A percentile compares a stretch with the other conserved stretches of the same genome.
These are phyloP conservation scores for Cloeon dipterum DNA, from an alignment of 2,888 invertebrate genomes.

Conservation along the genomic window DNA sequence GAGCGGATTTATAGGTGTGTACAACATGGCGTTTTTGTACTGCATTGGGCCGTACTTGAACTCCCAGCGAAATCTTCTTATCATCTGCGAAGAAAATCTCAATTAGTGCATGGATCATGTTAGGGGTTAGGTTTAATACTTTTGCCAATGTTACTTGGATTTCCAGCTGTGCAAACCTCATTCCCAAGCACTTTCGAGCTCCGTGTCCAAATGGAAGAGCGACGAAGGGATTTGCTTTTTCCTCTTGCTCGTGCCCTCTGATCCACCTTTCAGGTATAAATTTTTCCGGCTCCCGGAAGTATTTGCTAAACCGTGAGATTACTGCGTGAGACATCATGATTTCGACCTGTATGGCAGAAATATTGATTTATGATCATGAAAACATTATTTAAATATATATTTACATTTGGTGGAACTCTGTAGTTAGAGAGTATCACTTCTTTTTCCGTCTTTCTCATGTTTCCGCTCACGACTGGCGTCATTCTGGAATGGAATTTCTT, in stretches of 20 bases:
- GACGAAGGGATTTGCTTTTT: slow-evolving; percentile 31
- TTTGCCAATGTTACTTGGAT: slow-evolving; percentile 27
- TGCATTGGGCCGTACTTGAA: slow-evolving; percentile 41
- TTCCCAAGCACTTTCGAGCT: slow-evolving; percentile 40
- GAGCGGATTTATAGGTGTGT: slow-evolving; percentile 45
- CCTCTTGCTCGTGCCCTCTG: slow-evolving; percentile 13
- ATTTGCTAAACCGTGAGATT: not conserved
- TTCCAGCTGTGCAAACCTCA: slow-evolving; percentile 47
- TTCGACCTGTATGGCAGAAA: too few species aligned
- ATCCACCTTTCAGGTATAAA: not conserved
- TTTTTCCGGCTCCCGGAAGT: not conserved
- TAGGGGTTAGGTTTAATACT: too few species aligned
- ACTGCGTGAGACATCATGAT: not conserved
- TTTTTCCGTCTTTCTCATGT: slow-evolving; percentile 16
- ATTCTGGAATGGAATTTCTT: slow-evolving; percentile 13
- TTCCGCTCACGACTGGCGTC: slow-evolving; percentile 18
- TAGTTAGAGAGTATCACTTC: slow-evolving; percentile 20
- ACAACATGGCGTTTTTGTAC: slow-evolving; percentile 50
- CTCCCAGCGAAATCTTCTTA: slow-evolving; percentile 42
- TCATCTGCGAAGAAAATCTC: too few species aligned
- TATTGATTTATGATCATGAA: too few species aligned
- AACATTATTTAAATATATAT: too few species aligned
- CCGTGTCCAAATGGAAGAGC: slow-evolving; percentile 45
- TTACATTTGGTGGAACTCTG: slow-evolving; percentile 16
- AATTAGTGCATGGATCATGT: too few species aligned